These are phyloP conservation scores for Geotrypetes seraphini DNA, from an alignment of 2,797 vertebrate genomes.

Conservation along the genomic window DNA sequence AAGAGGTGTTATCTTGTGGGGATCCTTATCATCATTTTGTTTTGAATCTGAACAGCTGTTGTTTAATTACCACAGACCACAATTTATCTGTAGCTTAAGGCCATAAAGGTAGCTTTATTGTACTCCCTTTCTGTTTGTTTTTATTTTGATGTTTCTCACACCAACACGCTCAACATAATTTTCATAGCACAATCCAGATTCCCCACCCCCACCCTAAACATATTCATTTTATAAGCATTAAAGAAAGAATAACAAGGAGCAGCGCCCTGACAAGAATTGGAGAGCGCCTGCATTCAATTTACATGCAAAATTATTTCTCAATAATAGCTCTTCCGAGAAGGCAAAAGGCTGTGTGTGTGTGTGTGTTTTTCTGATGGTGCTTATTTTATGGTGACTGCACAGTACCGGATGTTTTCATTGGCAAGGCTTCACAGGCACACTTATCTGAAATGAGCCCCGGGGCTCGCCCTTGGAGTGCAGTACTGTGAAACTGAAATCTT, in stretches of 20 bases:
- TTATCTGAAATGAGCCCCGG: conserved; percentile 41
- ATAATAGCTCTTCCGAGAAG: conserved; percentile 35
- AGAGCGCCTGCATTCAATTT: conserved; percentile 40
- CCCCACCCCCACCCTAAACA: too few relatives aligned
- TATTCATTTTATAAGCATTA: conserved; percentile 3
- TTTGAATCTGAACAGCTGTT: conserved; percentile 90
- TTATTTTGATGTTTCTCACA: conserved; percentile 56
- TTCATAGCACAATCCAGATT: conserved; percentile 58
- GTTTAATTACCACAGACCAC: conserved; percentile 85
- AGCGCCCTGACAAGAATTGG: conserved; percentile 36
- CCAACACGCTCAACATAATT: conserved; percentile 45
- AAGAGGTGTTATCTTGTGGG: conserved; percentile 73
- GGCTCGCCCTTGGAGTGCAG: too few relatives aligned
- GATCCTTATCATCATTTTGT: conserved; percentile 86
- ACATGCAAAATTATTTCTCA: conserved; percentile 41
- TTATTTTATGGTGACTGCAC: conserved; percentile 42
- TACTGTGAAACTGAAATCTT: too few relatives aligned
- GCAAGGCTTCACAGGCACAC: conserved; percentile 18
- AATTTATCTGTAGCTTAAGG: conserved; percentile 74
- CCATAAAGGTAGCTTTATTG: conserved; percentile 65
- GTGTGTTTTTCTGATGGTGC: conserved; percentile 34
- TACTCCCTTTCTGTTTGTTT: conserved; percentile 57
- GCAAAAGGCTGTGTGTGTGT: conserved; percentile 25
- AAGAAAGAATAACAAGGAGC: conserved; percentile 21
- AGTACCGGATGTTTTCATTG: conserved; percentile 23